These are phyloP conservation scores for Umimayanthus kanabou DNA, from an alignment of 92 coral and sea anemone genomes.

Conservation along the genomic window DNA sequence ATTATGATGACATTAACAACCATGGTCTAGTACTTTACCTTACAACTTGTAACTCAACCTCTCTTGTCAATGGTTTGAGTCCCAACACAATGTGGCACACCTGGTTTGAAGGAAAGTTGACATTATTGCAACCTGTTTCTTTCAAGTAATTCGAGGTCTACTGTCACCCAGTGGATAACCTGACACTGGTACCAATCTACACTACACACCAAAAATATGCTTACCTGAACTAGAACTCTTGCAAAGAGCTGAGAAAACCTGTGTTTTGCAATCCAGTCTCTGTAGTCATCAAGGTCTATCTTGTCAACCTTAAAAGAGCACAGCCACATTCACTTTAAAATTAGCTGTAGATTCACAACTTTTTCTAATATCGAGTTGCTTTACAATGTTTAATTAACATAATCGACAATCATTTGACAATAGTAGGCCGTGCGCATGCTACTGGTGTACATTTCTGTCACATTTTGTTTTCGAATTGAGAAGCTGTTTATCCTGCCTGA, in stretches of 20 bases:
- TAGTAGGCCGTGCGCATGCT: too few relatives aligned
- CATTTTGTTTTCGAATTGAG: too few relatives aligned
- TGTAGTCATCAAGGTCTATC: slow-evolving; percentile 81
- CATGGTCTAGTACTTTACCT: slow-evolving; percentile 46
- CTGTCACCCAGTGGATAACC: neutral
- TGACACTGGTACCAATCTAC: neutral
- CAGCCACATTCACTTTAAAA: neutral
- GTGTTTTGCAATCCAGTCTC: slow-evolving; percentile 79
- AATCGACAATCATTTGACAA: too few relatives aligned
- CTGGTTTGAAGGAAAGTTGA: slow-evolving; percentile 42
- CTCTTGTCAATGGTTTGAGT: slow-evolving; percentile 83
- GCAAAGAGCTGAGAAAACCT: slow-evolving; percentile 85
- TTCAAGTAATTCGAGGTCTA: neutral
- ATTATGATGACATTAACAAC: too few relatives aligned
- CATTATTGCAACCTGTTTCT: neutral
- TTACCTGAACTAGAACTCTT: slow-evolving; percentile 90
- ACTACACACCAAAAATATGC: neutral
- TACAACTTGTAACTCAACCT: slow-evolving; percentile 91
- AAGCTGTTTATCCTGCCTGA: too few relatives aligned
- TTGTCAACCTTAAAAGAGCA: slow-evolving; percentile 65
- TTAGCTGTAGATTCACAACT: neutral
- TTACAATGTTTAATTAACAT: too few relatives aligned
- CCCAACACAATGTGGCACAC: slow-evolving; percentile 96
- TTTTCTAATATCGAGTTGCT: too few relatives aligned
- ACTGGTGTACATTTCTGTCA: too few relatives aligned